Evolutionary conservation across 1,140 invertebrate species (phyloP).

Genomic region (Apis cerana): DNA sequence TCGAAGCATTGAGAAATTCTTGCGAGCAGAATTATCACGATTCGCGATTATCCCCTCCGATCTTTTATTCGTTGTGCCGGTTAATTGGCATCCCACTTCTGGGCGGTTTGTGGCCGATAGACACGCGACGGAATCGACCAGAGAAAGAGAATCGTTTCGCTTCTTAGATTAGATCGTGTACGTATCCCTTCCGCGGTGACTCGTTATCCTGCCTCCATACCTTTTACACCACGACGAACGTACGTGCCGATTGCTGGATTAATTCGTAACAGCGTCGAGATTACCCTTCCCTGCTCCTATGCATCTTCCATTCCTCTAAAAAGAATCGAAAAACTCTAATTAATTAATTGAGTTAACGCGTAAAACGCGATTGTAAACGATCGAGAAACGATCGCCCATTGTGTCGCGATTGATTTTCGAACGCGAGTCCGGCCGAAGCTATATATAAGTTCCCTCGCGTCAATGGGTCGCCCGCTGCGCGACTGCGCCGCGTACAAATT

Average conservation of each 20-base stretch:
- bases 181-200: not conserved
- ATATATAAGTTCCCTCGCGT: conserved; percentile 45
- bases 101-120: not conserved
- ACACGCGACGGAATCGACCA: not conserved
- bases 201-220: not conserved
- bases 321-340: no score
- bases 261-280: not conserved
- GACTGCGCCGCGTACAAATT: conserved; percentile 61
- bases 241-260: not conserved
- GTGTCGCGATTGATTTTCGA: conserved; percentile 34
- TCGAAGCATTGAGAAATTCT: conserved; percentile 24
- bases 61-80: not conserved
- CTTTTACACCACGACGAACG: not conserved
- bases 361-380: no score
- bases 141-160: not conserved
- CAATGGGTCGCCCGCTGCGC: conserved; percentile 61
- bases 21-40: not conserved
- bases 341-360: no score
- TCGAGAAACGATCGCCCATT: no score
- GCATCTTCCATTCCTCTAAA: no score
- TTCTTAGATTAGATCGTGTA: not conserved
- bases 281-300: not conserved
- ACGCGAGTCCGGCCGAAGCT: conserved; percentile 15
- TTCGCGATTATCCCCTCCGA: not conserved
- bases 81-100: conserved; percentile 4